phyloP scores from a whole-genome alignment of 2,113 vertebrate species.

The Phainopepla nitens region DNA sequence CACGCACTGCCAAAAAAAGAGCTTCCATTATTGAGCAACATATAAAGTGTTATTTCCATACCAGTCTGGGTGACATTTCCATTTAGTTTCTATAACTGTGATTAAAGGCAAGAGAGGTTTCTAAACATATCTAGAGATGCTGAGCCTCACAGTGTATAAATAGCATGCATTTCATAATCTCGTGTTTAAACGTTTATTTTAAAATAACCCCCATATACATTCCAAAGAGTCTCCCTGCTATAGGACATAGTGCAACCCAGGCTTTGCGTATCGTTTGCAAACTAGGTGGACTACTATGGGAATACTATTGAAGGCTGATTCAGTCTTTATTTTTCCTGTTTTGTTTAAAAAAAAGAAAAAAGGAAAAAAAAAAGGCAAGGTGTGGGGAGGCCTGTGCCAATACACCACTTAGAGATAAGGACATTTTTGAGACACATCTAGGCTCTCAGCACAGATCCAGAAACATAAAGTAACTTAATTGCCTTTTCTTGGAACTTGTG shows the following conservation, averaged over 20 bases:
- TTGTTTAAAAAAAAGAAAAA: not conserved
- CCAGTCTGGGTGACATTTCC: slow-evolving; percentile 62
- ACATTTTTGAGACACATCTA: not conserved
- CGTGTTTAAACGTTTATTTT: slow-evolving; percentile 62
- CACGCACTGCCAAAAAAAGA: not conserved
- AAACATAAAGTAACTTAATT: slow-evolving; percentile 1
- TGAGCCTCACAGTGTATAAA: slow-evolving; percentile 66
- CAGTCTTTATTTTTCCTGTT: not conserved
- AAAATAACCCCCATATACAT: slow-evolving; percentile 61
- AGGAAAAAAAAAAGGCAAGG: not conserved
- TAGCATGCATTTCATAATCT: slow-evolving; percentile 67
- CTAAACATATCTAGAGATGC: slow-evolving; percentile 71
- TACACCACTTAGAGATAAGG: not conserved
- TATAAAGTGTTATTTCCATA: slow-evolving; percentile 41
- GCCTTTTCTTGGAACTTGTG: not conserved
- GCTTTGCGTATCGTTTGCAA: slow-evolving; percentile 5
- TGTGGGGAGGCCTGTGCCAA: not conserved
- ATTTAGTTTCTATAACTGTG: slow-evolving; percentile 63
- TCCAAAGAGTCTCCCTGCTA: slow-evolving; percentile 30
- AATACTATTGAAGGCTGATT: not conserved
- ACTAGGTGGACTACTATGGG: not conserved
- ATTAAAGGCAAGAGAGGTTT: slow-evolving; percentile 63
- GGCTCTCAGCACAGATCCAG: not conserved
- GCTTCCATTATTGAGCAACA: slow-evolving; percentile 37
- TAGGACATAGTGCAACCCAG: not conserved